These are phyloP conservation scores for Tychaedon coryphoeus DNA, from an alignment of 2,113 vertebrate genomes.

Conservation along the genomic window DNA sequence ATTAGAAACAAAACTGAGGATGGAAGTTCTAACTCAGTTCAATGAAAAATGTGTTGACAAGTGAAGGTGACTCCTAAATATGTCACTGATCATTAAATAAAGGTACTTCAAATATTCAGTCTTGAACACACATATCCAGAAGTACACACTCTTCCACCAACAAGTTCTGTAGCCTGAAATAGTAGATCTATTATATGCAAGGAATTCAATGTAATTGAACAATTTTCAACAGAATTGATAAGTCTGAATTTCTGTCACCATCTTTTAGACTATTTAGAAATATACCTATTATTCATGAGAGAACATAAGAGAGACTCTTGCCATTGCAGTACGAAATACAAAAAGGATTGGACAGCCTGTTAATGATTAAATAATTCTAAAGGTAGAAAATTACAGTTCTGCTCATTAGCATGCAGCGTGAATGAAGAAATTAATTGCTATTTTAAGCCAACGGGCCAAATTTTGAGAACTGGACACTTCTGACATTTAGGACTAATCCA, in stretches of 20 bases:
- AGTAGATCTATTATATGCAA: not conserved
- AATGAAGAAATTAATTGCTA: not conserved
- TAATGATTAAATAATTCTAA: not conserved
- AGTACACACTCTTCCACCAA: not conserved
- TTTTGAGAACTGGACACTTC: not conserved
- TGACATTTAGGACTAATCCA: not conserved
- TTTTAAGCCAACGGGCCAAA: not conserved
- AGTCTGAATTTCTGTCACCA: not conserved
- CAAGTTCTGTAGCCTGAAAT: not conserved
- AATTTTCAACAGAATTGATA: not conserved
- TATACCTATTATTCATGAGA: not conserved
- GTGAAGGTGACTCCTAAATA: constrained; percentile 5
- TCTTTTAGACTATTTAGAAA: not conserved
- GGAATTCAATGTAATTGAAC: not conserved
- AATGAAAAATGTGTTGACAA: not conserved
- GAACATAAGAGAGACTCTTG: not conserved
- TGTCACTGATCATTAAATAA: not conserved
- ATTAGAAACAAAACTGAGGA: not conserved
- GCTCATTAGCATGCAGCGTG: not conserved
- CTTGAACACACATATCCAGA: not conserved
- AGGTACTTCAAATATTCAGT: not conserved
- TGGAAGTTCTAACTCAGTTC: not conserved
- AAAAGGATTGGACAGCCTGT: not conserved
- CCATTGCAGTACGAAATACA: not conserved
- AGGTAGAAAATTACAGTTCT: not conserved